Conservation (phyloP, 2,113 vertebrate genomes). For the Platysteira castanea region DNA sequence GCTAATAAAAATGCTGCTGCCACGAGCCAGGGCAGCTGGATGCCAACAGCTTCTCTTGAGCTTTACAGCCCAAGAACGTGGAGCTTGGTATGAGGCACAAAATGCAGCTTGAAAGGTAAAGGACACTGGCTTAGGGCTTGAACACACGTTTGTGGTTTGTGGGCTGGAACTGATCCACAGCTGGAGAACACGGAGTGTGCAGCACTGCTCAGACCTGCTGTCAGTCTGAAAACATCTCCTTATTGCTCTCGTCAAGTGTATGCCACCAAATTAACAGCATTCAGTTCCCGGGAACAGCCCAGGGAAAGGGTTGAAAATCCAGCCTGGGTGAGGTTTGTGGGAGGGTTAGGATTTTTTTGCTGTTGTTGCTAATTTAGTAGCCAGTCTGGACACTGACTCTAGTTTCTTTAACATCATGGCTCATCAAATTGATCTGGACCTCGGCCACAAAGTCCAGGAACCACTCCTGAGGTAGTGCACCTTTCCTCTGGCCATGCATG, state of each 20-base stretch:
- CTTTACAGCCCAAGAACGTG: fast-evolving
- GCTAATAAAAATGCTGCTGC: not conserved
- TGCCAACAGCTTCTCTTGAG: not conserved
- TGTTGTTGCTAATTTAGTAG: not conserved
- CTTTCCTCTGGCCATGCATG: not conserved
- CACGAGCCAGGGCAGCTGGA: not conserved
- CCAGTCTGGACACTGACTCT: not conserved
- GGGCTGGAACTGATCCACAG: not conserved
- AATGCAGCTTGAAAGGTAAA: not conserved
- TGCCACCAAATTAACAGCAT: not conserved
- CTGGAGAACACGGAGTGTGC: not conserved
- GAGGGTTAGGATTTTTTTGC: not conserved
- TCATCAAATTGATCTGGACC: not conserved
- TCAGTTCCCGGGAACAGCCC: not conserved
- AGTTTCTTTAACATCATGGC: not conserved
- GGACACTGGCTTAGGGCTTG: not conserved
- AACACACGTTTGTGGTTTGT: too few species aligned
- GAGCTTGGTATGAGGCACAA: not conserved
- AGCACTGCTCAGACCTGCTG: not conserved
- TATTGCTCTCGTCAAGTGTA: not conserved
- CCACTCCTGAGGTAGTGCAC: not conserved
- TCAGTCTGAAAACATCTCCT: not conserved
- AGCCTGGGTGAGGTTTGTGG: not conserved
- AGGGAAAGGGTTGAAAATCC: not conserved
- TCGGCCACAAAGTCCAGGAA: not conserved